Evolutionary conservation across 2,113 vertebrate genomes (phyloP), one percentile per base, ranked within the genome.

Genomic region (Recurvirostra avosetta): DNA sequence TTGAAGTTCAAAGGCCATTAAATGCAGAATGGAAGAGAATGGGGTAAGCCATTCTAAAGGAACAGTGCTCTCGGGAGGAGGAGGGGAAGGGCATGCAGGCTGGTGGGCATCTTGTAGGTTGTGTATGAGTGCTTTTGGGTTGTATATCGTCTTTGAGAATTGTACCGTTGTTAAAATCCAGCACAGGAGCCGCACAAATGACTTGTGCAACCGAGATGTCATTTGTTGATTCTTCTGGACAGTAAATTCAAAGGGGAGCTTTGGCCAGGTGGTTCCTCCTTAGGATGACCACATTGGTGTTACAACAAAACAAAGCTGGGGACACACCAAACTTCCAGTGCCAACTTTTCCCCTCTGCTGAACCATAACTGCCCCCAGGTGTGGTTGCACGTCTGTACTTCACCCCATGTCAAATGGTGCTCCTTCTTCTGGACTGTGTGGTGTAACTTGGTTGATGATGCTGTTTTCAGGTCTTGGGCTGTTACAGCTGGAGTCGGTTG

Each of bases 1-100:
- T 79, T 85, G 94, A 89, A 88, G 94, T 73, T 91, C 73, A 78
- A 82, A 89, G 94, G 67, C 73, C 49, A 32, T 82, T 81, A 68
- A 82, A 29, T 34, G 45, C n/a, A 56, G 68, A 90, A 20, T 1
- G 25, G 76, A 45, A 12, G 63, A 82, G 78, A 58, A 36, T 2
- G 12, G 25, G 18, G 29, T 63, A 38, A 63, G 59, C 29, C 17
- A 22, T 74, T 92, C 81, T 4, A 92, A 65, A 58, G 27, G 52
- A 78, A 15, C 59, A 20, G 53, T 1, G 32, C 63, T 70, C 22
- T 62, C 0, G 1, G 50, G 52, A 67, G 65, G 58, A 75, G 77
- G 50, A 56, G 29, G 29, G 67, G 50, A 41, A 67, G 52, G 71
- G 50, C 12, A 38, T 17, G 29, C 23, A 56, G 73, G 11, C 52